Conservation (phyloP, 2,888 invertebrate species). For the Cephonodes hylas region DNA sequence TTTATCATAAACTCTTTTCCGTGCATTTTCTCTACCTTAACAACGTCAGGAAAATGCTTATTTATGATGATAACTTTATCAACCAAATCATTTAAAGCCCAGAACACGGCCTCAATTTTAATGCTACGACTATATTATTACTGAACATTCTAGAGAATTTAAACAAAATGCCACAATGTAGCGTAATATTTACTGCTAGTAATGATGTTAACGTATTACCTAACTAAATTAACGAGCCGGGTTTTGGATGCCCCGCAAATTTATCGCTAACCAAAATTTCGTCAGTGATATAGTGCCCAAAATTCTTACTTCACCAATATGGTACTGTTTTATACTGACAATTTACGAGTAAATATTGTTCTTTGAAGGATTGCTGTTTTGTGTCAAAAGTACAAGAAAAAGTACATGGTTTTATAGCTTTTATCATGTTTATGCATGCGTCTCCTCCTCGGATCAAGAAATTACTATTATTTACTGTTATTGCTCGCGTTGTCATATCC, state of each 20-base stretch:
- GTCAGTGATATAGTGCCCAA: not conserved
- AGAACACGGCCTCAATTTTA: too few relatives aligned
- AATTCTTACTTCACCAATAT: not conserved
- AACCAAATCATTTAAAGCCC: too few relatives aligned
- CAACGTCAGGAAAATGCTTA: too few relatives aligned
- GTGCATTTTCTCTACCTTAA: too few relatives aligned
- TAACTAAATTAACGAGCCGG: slow-evolving; percentile 5
- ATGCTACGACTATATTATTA: not conserved
- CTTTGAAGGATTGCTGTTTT: not conserved
- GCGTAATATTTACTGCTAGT: slow-evolving; percentile 3
- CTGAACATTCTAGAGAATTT: not conserved
- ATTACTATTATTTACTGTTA: too few relatives aligned
- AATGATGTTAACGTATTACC: slow-evolving; percentile 8
- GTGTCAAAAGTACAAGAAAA: too few relatives aligned
- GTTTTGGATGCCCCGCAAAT: not conserved
- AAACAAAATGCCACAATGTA: not conserved
- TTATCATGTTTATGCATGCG: too few relatives aligned
- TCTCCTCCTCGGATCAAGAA: too few relatives aligned
- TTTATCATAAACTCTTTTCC: too few relatives aligned
- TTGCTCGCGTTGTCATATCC: too few relatives aligned
- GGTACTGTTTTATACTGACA: not conserved
- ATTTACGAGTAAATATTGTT: not conserved
- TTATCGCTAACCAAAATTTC: not conserved
- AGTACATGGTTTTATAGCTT: too few relatives aligned
- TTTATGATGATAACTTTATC: too few relatives aligned